Evolutionary conservation across 2,888 invertebrate species (phyloP), one percentile per base, ranked within the genome.

Genomic region (Cheilosia grossa): DNA sequence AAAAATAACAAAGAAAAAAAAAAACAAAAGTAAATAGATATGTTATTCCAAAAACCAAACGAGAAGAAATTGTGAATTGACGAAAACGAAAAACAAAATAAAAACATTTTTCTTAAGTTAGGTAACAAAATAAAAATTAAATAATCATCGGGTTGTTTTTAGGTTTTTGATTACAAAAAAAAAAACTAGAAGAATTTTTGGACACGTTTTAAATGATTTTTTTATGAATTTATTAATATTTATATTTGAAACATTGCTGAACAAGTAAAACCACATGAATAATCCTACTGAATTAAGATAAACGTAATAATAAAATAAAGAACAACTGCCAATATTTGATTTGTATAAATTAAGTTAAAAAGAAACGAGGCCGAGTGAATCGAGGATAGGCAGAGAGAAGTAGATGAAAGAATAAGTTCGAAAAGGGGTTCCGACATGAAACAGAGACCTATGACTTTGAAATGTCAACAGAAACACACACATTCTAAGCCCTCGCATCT

Each of bases 21-120:
- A 27, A 47, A 59, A 17, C 59, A 27, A 56, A 70, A 33, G 51
- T 37, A 37, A 37, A 37, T 37, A 37, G 37, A 37, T 37, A 37
- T 37, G 37, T 37, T 37, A 37, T 37, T 37, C 30, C 40, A 66
- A 59, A 27, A 47, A 64, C 24, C 59, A 37, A 56, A 70, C 44
- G 51, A 58, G n/a, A 79, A 72, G 9, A 80, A 56, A 74, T 73
- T 83, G 79, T 61, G 83, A 83, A 75, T 80, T 79, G 82, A 77
- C 66, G 17, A 47, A 77, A 59, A 58, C 10, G 47, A 61, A 70
- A 69, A 44, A 66, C 4, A 42, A 59, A n/a, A 53, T 19, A 49
- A 40, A n/a, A 54, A 9, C 21, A 54, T 51, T 70, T 70, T 42
- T 54, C 24, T 58, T 37, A 19, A 17, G 44, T 63, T 47, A 58